These are phyloP conservation scores for Hippasteria phrygiana DNA, from an alignment of 53 echinoderm and acorn worm species.

Conservation along the genomic window DNA sequence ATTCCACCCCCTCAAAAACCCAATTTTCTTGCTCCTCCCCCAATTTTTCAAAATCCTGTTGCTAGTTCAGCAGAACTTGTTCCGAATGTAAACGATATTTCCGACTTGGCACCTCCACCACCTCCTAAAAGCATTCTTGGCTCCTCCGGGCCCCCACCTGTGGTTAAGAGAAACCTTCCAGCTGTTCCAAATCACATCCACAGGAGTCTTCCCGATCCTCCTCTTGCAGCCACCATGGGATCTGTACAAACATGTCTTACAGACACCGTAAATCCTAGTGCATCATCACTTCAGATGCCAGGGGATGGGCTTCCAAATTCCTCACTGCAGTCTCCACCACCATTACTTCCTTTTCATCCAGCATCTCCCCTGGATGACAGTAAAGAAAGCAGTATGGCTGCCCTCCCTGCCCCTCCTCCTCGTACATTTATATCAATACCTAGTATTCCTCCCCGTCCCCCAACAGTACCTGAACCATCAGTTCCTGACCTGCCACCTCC, in stretches of 20 bases:
- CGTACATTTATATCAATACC: not conserved
- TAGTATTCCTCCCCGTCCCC: constrained; percentile 9
- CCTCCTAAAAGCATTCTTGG: constrained; percentile 19
- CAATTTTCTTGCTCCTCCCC: constrained; percentile 5
- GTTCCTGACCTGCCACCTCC: not conserved
- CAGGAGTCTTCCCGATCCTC: not conserved
- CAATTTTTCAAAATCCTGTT: not conserved
- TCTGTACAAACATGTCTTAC: not conserved
- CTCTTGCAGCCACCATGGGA: not conserved
- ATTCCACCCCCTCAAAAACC: not conserved
- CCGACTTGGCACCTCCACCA: constrained; percentile 52
- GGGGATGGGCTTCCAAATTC: not conserved
- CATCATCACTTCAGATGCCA: not conserved
- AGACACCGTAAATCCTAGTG: not conserved
- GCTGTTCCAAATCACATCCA: not conserved
- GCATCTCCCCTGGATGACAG: not conserved
- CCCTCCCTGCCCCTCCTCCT: constrained; percentile 33
- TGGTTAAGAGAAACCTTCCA: not conserved
- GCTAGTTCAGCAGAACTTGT: not conserved
- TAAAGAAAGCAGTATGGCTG: not conserved
- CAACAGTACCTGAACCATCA: not conserved
- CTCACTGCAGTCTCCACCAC: constrained; percentile 1
- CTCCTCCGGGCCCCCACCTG: not conserved
- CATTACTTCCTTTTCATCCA: constrained; percentile 24
- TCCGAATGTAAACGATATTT: not conserved